Conservation (phyloP, 2,797 vertebrate species). For the Halcyon chelicuti region DNA sequence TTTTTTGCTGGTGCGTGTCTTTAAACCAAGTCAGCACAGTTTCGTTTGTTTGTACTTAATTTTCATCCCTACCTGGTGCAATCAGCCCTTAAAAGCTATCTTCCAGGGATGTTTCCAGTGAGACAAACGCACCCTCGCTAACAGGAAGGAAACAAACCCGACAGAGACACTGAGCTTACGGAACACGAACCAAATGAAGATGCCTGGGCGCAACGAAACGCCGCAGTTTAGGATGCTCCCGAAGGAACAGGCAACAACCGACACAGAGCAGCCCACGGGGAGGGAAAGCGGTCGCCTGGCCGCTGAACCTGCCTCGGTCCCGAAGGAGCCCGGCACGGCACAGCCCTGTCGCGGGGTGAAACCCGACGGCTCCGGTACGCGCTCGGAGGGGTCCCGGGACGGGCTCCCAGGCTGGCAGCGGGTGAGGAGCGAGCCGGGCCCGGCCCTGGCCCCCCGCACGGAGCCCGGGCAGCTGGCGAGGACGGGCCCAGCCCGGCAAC, state of each 20-base stretch:
- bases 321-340: not conserved
- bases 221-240: not conserved
- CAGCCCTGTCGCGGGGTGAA: not conserved
- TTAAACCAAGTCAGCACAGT: not conserved
- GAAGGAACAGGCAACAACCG: not conserved
- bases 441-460: not conserved
- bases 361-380: not conserved
- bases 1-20: not conserved
- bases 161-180: not conserved
- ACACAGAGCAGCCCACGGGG: not conserved
- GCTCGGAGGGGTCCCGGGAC: not conserved
- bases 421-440: too few species aligned
- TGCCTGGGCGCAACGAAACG: fast-evolving
- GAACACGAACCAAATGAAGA: fast-evolving
- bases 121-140: not conserved
- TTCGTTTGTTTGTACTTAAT: not conserved
- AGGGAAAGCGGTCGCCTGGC: not conserved
- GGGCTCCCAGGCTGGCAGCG: not conserved
- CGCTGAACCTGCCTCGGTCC: not conserved
- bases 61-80: not conserved
- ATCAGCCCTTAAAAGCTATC: not conserved
- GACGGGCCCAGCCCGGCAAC: not conserved
- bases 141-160: not conserved
- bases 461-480: not conserved
- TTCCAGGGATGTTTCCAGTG: not conserved